Evolutionary conservation across 2,888 invertebrate genomes (phyloP), one percentile per base, ranked within the genome.

Genomic region (Amphiduros pacificus): DNA sequence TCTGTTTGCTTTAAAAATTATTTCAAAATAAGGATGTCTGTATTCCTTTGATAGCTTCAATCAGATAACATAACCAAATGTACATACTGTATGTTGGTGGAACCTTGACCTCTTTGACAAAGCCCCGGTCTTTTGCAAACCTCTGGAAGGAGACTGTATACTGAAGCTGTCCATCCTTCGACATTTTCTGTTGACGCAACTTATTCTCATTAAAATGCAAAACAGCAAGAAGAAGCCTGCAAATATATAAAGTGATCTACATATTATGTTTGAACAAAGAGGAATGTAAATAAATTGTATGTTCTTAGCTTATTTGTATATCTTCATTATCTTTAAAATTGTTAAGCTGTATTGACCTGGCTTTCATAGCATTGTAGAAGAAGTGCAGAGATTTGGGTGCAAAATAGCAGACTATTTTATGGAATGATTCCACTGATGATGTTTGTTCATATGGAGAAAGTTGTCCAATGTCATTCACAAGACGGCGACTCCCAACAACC

Each of bases 401-500:
- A 44, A 44, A 44, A 44, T 44, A 44, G n/a, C 44, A 44, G 22
- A 44, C 44, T 20, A 44, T 44, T 44, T 44, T 44, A 17, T 44
- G 44, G 44, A 44, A 44, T 4, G 22, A n/a, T 22, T 44, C 44
- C n/a, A 44, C 44, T 4, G 22, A n/a, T n/a, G 44, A 44, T 6
- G 44, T 44, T 44, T 44, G 44, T 44, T 44, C n/a, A 17, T n/a
- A n/a, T 9, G 44, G 44, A 20, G 44, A 44, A n/a, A 44, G 44
- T 22, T 44, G 44, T n/a, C 22, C 22, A 6, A 44, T 22, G 22
- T 44, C 44, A 44, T n/a, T 44, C 20, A 5, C 4, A 6, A 44
- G n/a, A 6, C 44, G 5, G 6, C 4, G n/a, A 22, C 22, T 22
- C 5, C 4, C 22, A 22, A 44, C 22, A 17, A 44, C 6, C n/a